Base-by-base conservation (phyloP, 2,113 vertebrate genomes). In the Lethenteron camtschaticum region DNA sequence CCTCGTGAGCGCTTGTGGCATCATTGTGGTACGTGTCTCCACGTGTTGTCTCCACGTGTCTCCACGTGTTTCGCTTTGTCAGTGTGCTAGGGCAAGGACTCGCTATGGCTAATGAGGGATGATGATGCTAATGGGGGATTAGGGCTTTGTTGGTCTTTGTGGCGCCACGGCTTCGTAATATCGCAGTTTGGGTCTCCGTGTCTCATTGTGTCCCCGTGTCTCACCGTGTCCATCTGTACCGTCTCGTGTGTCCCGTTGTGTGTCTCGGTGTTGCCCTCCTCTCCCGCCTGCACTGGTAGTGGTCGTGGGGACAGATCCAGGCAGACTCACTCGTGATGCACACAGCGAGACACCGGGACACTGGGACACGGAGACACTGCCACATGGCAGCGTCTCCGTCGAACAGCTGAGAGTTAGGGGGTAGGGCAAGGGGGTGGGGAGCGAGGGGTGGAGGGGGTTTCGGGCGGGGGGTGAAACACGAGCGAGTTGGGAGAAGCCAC, bases 1-100 rank as follows among this genome's bases (percentile, higher is more conserved):
- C 55, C 82, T 92, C 13, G 82, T 88, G 72, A 92, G 89, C 73
- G 89, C 84, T 11, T 92, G 89, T 56, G 88, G 88, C 2, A 90
- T 92, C 70, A 90, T 90, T 13, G 82, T 92, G 41, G 89, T 92
- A 57, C 87, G 89, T 81, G 8, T 14, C 7, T 11, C 41, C 41
- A 41, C 41, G 41, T 6, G 41, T 41, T 6, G 41, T 41, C 41
- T 41, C 41, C 41, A 41, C 41, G 41, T 41, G 41, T 6, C 41
- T 18, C n/a, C n/a, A n/a, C n/a, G n/a, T n/a, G n/a, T n/a, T n/a
- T 41, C 41, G 41, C 41, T 41, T 41, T 41, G 41, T 41, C 41
- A 5, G 41, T 41, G 41, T 5, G 41, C 41, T 41, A 41, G 41
- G 41, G 41, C 41, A 41, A 4, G 41, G 41, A 41, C 41, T 41